Conservation (phyloP, 2,888 invertebrate species). For the Noctua janthina region DNA sequence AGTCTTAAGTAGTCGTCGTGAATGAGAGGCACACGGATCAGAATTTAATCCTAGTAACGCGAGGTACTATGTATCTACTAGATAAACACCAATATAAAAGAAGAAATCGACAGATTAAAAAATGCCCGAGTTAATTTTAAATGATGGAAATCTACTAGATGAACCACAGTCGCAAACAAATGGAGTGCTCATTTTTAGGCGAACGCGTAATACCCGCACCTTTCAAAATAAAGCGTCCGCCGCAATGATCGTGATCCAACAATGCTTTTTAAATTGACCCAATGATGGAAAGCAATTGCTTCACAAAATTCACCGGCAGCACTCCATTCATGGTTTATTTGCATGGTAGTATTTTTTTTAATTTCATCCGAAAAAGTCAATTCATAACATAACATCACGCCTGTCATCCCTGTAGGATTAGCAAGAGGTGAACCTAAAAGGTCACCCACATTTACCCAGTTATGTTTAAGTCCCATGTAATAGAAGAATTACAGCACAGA, state of each 20-base stretch:
- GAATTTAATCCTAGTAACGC: not conserved
- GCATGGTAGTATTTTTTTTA: not conserved
- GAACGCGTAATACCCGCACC: not conserved
- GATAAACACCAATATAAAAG: not conserved
- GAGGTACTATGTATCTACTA: not conserved
- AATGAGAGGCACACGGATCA: not conserved
- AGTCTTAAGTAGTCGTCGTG: not conserved
- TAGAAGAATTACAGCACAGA: not conserved
- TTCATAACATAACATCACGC: not conserved
- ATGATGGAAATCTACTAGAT: constrained; percentile 1
- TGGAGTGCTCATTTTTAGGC: constrained; percentile 2
- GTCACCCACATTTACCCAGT: not conserved
- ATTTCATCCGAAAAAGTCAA: not conserved
- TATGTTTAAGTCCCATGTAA: not conserved
- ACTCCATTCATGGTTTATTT: not conserved
- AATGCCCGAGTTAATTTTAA: not conserved
- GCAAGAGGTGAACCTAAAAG: not conserved
- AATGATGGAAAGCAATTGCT: not conserved
- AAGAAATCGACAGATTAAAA: not conserved
- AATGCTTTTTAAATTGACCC: not conserved
- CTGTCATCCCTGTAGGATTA: not conserved
- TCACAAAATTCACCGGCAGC: not conserved
- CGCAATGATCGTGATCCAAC: not conserved
- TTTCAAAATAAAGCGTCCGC: not conserved
- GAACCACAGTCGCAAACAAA: constrained; percentile 6